Base-by-base conservation (phyloP, 1,140 invertebrate genomes). In the Rhynchophorus ferrugineus region DNA sequence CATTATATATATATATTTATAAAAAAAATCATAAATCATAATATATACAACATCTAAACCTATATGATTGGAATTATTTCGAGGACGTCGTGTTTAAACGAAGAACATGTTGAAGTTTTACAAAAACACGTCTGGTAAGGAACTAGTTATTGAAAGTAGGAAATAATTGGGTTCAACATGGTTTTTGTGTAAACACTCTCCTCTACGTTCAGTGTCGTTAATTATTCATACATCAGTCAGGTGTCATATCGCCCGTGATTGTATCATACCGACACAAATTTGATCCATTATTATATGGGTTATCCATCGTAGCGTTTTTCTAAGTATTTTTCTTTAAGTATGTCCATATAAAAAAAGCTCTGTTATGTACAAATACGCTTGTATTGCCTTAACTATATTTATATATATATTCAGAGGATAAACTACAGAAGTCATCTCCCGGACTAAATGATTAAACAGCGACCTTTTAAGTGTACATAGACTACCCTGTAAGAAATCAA, bases 341-440 rank as follows among this genome's bases (percentile, higher is more conserved):
- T 54, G 61, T 62, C 62, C 65, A 69, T 69, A 69, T 69, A 69
- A 69, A 69, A n/a, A 68, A 69, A 66, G 64, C 65, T 65, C 60
- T 61, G 61, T 64, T 69, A 69, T 68, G 29, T 68, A 68, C 66
- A 68, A 44, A 57, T 59, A 53, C 53, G 59, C 45, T 64, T 61
- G 37, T 58, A 49, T 52, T 59, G 39, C 53, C 57, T 55, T 49
- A 59, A 48, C 47, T 55, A 56, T 47, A 43, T n/a, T 36, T 51
- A 47, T 49, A 48, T 21, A 19, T 54, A 54, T 56, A 33, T 52
- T 44, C 49, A 53, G 49, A 61, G 54, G 58, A 48, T 42, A 22
- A 19, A 43, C 29, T 55, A 46, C 44, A 29, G 22, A 16, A 24
- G 21, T 8, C 8, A 43, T 43, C 19, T 46, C 11, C 9, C 8